Evolutionary conservation across 2,113 vertebrate genomes (phyloP).

Genomic region (Ctenomys sociabilis): DNA sequence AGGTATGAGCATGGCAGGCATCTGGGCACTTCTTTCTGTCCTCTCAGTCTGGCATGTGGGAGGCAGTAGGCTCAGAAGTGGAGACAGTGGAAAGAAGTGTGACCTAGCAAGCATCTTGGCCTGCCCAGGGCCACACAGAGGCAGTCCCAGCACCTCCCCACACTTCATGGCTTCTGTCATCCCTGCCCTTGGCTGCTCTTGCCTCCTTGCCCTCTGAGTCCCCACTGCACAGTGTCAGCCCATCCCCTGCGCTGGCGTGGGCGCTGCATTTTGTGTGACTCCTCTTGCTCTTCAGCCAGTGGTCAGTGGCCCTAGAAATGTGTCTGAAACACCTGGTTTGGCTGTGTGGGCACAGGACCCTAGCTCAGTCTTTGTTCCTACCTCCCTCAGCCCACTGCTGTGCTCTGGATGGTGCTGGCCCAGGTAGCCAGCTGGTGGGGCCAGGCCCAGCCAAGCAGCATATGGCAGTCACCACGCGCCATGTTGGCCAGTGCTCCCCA

Average conservation of each 20-base stretch:
- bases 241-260: not conserved
- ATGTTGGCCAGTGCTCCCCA: not conserved
- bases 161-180: not conserved
- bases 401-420: no score
- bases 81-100: not conserved
- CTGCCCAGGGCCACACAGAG: not conserved
- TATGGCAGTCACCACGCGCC: not conserved
- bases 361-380: not conserved
- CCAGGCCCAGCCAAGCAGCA: not conserved
- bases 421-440: not conserved
- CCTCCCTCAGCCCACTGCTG: not conserved
- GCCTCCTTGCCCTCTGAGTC: not conserved
- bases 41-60: not conserved
- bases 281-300: not conserved
- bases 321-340: not conserved
- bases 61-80: no score
- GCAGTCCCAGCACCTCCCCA: not conserved
- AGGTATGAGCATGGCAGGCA: not conserved
- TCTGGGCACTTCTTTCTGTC: fast-evolving
- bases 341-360: fast-evolving
- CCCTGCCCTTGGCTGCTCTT: fast-evolving
- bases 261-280: not conserved
- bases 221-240: not conserved
- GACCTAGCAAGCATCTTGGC: not conserved
- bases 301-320: not conserved